Conservation (phyloP, 2,113 vertebrate species). For the Anarrhichthys ocellatus region DNA sequence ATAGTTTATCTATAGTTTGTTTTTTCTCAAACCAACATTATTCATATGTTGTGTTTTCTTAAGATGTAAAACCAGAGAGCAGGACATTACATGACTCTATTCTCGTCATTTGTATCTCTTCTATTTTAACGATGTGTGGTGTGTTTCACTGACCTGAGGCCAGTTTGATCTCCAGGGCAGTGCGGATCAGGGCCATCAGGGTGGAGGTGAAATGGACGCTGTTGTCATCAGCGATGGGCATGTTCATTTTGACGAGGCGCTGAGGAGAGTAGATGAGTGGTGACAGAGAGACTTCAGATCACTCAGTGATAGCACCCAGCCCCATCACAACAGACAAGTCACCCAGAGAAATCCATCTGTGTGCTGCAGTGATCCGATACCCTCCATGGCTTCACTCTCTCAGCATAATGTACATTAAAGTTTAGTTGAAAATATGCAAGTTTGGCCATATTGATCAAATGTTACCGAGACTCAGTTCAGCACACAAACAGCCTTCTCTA, state of each 20-base stretch:
- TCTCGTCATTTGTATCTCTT: not conserved
- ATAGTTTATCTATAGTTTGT: not conserved
- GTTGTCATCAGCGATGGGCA: constrained; percentile 93
- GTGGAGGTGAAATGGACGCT: constrained; percentile 95
- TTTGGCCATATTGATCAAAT: constrained; percentile 25
- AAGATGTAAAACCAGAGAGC: not conserved
- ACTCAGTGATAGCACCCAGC: constrained; percentile 7
- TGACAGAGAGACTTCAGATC: constrained; percentile 31
- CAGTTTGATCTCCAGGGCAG: constrained; percentile 93
- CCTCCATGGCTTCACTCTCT: not conserved
- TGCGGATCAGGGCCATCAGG: constrained; percentile 94
- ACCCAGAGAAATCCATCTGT: constrained; percentile 77
- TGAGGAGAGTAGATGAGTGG: constrained; percentile 68
- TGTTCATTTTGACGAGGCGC: constrained; percentile 97
- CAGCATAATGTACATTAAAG: not conserved
- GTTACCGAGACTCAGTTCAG: constrained; percentile 41
- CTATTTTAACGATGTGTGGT: not conserved
- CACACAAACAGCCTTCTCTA: constrained; percentile 82
- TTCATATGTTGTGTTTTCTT: not conserved
- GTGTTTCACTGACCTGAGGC: constrained; percentile 85
- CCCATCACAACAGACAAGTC: constrained; percentile 48
- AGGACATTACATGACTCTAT: not conserved
- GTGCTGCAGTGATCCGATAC: constrained; percentile 62
- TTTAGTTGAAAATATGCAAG: constrained; percentile 9
- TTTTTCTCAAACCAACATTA: not conserved